Base-by-base conservation (phyloP, 2,888 invertebrate genomes). In the Pseudolycoriella hygida region DNA sequence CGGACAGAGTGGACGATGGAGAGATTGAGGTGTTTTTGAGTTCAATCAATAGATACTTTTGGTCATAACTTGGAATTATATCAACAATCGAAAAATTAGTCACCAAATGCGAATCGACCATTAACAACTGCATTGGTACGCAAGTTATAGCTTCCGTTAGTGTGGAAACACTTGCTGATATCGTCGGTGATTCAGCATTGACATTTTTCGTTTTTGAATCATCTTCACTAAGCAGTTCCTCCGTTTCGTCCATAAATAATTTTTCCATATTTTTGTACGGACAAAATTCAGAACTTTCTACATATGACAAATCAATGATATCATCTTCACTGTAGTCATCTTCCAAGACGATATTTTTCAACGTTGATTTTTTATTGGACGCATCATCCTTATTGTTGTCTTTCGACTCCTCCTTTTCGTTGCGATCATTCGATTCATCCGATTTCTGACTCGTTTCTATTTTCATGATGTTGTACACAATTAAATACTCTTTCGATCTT, bases 61-160 rank as follows among this genome's bases (percentile, higher is more conserved):
- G 73, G 55, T 80, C 79, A 47, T 71, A 69, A 1, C 76, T 76
- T 0, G 79, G 76, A 46, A 76, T 56, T 37, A 81, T 67, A 52
- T 74, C 73, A 2, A 71, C 69, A 40, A 74, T 61, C 53, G 72
- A 68, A 40, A 68, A 67, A 45, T 61, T 61, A 17, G 69, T 59
- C 49, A 67, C 68, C 48, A 73, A 60, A 46, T 63, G 64, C 8
- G 66, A 52, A 12, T 75, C 75, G 51, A 76, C 61, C 53, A 64
- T 61, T 18, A 76, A 57, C 55, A 76, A 76, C 55, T 77, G 76
- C 17, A 75, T 67, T 0, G 74, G 73, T 39, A 67, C 57, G 41
- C 67, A 68, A 42, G 65, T 19, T 56, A 56, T 2, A 8, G 53
- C 46, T 37, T 56, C 56, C 3, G 54, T 44, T 2, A 6, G n/a